These are phyloP conservation scores for Carposina sasakii DNA, from an alignment of 1,140 invertebrate species.

Conservation along the genomic window DNA sequence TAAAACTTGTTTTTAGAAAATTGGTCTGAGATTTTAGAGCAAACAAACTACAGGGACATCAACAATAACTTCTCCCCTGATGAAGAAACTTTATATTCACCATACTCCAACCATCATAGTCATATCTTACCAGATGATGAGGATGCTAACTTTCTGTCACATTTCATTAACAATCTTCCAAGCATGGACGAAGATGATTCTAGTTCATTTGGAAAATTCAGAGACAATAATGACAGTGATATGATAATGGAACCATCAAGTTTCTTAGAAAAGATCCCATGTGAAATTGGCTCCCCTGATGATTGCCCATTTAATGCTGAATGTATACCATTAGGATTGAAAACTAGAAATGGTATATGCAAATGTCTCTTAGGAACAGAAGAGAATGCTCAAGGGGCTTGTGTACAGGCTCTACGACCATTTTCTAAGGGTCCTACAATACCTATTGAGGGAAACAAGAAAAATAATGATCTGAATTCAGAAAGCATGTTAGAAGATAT, in stretches of 20 bases:
- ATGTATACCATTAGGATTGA: conserved; percentile 74
- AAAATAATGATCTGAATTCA: conserved; percentile 33
- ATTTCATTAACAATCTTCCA: conserved; percentile 56
- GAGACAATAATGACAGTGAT: conserved; percentile 58
- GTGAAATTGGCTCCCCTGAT: conserved; percentile 63
- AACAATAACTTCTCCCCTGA: conserved; percentile 55
- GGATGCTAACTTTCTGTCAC: conserved; percentile 47
- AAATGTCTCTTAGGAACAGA: conserved; percentile 75
- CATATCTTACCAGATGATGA: conserved; percentile 48
- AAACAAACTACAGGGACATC: conserved; percentile 60
- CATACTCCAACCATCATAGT: conserved; percentile 50
- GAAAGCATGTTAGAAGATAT: conserved; percentile 35
- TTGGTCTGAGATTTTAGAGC: conserved; percentile 66
- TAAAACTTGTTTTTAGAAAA: too few species aligned
- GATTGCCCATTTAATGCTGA: conserved; percentile 78
- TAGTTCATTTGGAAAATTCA: conserved; percentile 57
- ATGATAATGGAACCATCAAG: conserved; percentile 68
- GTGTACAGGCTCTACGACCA: conserved; percentile 46
- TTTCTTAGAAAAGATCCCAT: conserved; percentile 59
- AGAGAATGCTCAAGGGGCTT: conserved; percentile 48
- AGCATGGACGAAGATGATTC: conserved; percentile 50
- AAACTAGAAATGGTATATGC: conserved; percentile 78
- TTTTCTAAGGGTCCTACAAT: conserved; percentile 56
- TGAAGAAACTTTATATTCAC: conserved; percentile 59
- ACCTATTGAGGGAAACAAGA: conserved; percentile 50